These are phyloP conservation scores for Lepus townsendii DNA, from an alignment of 2,797 vertebrate genomes.

Conservation along the genomic window DNA sequence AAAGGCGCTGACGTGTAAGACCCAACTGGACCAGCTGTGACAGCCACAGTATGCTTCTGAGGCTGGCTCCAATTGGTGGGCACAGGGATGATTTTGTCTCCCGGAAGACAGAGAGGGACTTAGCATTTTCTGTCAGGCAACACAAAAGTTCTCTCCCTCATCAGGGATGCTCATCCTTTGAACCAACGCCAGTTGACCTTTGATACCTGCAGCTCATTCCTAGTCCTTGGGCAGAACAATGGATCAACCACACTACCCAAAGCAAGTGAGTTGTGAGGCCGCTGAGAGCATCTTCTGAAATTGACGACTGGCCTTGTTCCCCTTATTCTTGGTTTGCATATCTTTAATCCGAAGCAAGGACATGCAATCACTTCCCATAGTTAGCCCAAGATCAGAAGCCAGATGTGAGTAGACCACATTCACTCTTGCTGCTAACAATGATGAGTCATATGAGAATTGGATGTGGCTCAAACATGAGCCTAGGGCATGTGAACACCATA, in stretches of 20 bases:
- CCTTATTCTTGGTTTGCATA: neutral
- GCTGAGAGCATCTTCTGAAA: neutral
- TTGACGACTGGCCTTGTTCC: neutral
- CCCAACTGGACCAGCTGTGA: no score
- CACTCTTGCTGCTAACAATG: neutral
- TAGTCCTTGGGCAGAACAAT: neutral
- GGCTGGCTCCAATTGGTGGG: neutral
- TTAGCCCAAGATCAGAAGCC: slow-evolving; percentile 21
- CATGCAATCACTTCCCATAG: neutral
- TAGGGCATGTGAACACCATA: neutral
- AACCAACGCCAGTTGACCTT: neutral
- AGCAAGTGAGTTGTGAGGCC: neutral
- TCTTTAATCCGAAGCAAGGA: neutral
- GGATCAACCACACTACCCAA: neutral
- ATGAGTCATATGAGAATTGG: slow-evolving; percentile 19
- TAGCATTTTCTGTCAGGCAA: neutral
- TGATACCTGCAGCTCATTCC: neutral
- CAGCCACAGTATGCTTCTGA: neutral
- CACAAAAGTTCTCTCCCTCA: neutral
- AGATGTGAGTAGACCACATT: slow-evolving; percentile 26
- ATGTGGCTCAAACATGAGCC: slow-evolving; percentile 24
- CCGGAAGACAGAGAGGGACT: neutral
- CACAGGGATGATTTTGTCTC: neutral
- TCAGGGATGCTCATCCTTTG: neutral
- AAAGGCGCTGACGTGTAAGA: neutral